Conservation (phyloP, 2,888 invertebrate genomes). For the Spisula subtruncata region DNA sequence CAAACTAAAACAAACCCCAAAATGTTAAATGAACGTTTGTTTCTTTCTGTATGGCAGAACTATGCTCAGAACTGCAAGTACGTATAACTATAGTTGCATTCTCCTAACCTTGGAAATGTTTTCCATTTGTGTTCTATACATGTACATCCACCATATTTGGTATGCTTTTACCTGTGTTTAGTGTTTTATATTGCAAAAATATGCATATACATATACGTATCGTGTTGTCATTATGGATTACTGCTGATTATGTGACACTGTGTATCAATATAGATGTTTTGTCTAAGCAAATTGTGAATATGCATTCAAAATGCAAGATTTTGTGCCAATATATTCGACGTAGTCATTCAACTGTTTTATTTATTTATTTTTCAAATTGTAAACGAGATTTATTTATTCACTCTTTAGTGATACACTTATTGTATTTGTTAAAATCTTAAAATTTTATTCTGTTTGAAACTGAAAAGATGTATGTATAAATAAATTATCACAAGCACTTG, state of each 20-base stretch:
- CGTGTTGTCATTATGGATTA: background rate
- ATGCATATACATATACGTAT: background rate
- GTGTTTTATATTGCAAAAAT: background rate
- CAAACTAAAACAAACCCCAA: no score
- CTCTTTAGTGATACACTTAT: background rate
- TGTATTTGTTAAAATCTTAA: constrained; percentile 5
- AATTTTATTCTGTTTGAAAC: constrained; percentile 22
- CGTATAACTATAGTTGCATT: no score
- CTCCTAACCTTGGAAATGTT: no score
- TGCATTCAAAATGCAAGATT: constrained; percentile 13
- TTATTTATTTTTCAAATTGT: background rate
- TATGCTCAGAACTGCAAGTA: no score
- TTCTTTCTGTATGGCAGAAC: no score
- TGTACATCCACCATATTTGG: no score
- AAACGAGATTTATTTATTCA: background rate
- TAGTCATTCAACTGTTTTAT: background rate
- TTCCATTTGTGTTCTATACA: background rate
- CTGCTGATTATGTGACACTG: background rate
- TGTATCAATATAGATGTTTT: background rate
- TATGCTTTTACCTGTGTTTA: background rate
- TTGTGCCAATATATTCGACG: constrained; percentile 4
- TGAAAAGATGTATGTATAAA: background rate
- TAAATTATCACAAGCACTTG: background rate
- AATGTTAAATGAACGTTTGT: no score
- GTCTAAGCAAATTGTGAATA: background rate